Percentiles rank a stretch among this genome's conserved stretches.
These are phyloP conservation scores for Choristoneura rosaceana DNA, from an alignment of 2,888 invertebrate species.

Conservation along the genomic window DNA sequence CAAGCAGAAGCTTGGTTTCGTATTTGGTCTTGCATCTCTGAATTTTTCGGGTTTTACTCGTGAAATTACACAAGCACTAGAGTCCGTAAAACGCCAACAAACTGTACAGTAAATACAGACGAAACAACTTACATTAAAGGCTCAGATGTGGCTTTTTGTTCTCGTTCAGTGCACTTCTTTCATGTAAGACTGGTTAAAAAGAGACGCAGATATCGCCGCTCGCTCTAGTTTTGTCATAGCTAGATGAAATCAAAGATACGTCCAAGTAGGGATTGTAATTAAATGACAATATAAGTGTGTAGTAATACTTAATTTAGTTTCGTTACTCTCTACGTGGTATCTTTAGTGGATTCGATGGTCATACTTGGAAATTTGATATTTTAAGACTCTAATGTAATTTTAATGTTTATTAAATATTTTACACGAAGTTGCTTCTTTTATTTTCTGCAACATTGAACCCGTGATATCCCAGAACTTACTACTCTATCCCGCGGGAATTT, in stretches of 20 bases:
- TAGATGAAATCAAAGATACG: constrained; percentile 80
- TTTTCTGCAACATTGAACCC: not conserved
- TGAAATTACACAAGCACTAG: too few relatives aligned
- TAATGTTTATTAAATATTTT: constrained; percentile 37
- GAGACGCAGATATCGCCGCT: constrained; percentile 2
- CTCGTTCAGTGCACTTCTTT: not conserved
- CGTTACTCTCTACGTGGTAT: constrained; percentile 30
- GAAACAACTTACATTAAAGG: too few relatives aligned
- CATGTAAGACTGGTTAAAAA: not conserved
- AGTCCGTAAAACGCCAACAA: too few relatives aligned
- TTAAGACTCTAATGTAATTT: constrained; percentile 24
- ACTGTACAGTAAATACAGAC: too few relatives aligned
- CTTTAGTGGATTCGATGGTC: constrained; percentile 24
- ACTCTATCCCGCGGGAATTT: too few relatives aligned
- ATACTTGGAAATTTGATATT: constrained; percentile 22
- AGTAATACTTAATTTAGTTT: constrained; percentile 36
- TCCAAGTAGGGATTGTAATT: constrained; percentile 74
- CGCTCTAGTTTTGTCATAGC: constrained; percentile 55
- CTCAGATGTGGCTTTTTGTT: not conserved
- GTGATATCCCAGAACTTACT: not conserved
- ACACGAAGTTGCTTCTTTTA: constrained; percentile 14
- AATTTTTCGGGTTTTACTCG: too few relatives aligned
- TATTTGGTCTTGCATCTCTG: too few relatives aligned
- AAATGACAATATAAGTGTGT: constrained; percentile 77
- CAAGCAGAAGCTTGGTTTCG: too few relatives aligned